Evolutionary conservation across 2,797 vertebrate species (phyloP).

Genomic region (Prionace glauca): DNA sequence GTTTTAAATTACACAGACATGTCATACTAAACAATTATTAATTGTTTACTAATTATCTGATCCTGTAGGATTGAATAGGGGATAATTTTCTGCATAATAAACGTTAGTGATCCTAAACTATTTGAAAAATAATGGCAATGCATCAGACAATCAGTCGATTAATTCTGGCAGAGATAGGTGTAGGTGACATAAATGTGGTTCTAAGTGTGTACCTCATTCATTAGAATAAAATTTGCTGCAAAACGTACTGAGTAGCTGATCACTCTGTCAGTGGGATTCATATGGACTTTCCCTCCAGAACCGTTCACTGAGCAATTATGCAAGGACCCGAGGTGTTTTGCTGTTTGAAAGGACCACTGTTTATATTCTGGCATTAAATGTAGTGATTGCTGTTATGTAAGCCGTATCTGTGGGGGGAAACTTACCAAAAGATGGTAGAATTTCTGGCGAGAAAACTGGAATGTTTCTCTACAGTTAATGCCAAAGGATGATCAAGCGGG

Average conservation of each 20-base stretch:
- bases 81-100: neutral
- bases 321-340: neutral
- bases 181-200: neutral
- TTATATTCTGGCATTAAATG: neutral
- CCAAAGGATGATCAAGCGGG: no score
- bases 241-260: neutral
- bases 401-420: neutral
- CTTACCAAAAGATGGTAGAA: no score
- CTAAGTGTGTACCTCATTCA: neutral
- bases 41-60: neutral
- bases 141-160: neutral
- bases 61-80: neutral
- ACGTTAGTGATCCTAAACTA: neutral
- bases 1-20: neutral
- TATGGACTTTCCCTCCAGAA: neutral
- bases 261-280: no score
- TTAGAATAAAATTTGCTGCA: neutral
- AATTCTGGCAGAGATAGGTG: neutral
- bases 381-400: neutral
- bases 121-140: neutral
- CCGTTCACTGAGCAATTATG: neutral
- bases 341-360: neutral
- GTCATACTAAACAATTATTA: neutral
- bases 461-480: no score
- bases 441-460: no score